A percentile compares a stretch with the other conserved stretches of the same genome.
Evolutionary conservation across 2,113 vertebrate species (phyloP).

Genomic region (Vulpes ferrilata): DNA sequence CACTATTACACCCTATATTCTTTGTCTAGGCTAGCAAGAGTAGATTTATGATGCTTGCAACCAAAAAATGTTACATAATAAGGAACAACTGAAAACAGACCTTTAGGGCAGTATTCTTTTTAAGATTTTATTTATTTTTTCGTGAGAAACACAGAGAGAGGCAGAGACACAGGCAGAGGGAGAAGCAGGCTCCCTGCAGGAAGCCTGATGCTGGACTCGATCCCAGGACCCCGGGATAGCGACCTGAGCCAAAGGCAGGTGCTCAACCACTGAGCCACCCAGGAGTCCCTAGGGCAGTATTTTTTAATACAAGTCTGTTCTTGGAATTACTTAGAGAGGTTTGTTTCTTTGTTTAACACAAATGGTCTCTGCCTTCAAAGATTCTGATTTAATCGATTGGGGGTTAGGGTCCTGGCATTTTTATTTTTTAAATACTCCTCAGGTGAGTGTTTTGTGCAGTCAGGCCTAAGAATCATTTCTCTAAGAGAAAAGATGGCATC

Average conservation of each 20-base stretch:
- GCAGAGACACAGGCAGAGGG: no score
- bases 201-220: no score
- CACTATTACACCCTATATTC: neutral
- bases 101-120: neutral
- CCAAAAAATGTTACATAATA: neutral
- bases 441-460: neutral
- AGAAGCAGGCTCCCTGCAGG: no score
- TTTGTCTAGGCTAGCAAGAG: neutral
- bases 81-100: neutral
- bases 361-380: neutral
- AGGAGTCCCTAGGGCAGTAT: neutral
- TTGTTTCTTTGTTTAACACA: neutral
- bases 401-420: fast-evolving
- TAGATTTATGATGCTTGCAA: neutral
- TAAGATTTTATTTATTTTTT: no score
- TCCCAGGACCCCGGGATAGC: no score
- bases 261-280: no score
- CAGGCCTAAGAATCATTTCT: neutral
- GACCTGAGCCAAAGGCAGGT: no score
- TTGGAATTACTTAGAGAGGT: neutral
- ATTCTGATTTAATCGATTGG: neutral
- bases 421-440: neutral
- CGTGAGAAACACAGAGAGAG: no score
- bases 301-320: neutral
- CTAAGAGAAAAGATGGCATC: neutral